These are phyloP conservation scores for Decapterus maruadsi DNA, from an alignment of 2,797 vertebrate species.

Conservation along the genomic window DNA sequence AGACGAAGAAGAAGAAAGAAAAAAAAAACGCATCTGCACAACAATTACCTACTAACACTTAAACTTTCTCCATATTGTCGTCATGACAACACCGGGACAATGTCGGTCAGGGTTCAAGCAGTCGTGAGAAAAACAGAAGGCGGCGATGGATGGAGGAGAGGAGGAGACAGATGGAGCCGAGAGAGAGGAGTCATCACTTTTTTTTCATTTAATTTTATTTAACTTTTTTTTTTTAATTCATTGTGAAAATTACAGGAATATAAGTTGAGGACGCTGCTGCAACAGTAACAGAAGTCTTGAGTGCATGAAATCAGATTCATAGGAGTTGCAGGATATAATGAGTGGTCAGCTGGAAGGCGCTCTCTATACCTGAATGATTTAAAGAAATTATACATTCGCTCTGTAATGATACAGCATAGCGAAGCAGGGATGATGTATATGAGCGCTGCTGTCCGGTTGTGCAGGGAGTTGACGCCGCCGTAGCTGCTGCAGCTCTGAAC, in stretches of 20 bases:
- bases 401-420: conserved; percentile 26
- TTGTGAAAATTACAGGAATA: conserved; percentile 10
- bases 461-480: neutral
- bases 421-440: neutral
- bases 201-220: neutral
- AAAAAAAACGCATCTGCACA: conserved; percentile 21
- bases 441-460: neutral
- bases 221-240: neutral
- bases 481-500: neutral
- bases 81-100: conserved; percentile 65
- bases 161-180: conserved; percentile 26
- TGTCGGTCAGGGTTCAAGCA: conserved; percentile 57
- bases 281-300: neutral
- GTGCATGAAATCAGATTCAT: neutral
- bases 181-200: conserved; percentile 5
- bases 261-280: neutral
- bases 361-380: conserved; percentile 24
- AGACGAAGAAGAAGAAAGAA: neutral
- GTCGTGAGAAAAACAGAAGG: conserved; percentile 51
- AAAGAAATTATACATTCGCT: conserved; percentile 25
- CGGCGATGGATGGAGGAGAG: conserved; percentile 3
- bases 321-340: neutral
- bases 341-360: neutral
- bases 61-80: conserved; percentile 43
- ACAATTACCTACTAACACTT: conserved; percentile 48